phyloP scores from a whole-genome alignment of 2,797 vertebrate genomes.

The Falco cherrug region DNA sequence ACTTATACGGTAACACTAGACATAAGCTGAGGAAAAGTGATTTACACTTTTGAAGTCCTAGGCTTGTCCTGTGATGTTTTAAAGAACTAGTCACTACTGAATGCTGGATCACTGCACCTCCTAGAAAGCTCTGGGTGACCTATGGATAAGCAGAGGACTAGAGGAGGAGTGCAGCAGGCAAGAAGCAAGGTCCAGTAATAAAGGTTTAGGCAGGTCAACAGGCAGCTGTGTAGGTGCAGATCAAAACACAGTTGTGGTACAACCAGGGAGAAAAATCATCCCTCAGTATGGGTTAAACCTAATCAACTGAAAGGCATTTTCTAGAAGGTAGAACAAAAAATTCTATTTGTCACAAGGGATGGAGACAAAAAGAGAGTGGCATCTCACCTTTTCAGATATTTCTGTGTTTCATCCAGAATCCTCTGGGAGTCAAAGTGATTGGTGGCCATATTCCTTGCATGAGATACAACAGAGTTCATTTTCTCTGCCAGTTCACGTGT shows the following conservation, averaged over 20 bases:
- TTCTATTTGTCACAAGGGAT: neutral
- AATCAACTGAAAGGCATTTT: neutral
- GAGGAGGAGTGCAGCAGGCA: neutral
- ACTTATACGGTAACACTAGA: neutral
- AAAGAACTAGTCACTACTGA: neutral
- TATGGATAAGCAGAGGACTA: neutral
- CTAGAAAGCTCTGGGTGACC: neutral
- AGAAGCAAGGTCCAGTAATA: neutral
- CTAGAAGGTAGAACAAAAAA: neutral
- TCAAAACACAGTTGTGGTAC: neutral
- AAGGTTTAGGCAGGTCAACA: neutral
- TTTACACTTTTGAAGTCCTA: neutral
- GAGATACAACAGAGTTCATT: conserved; percentile 84
- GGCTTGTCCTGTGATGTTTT: neutral
- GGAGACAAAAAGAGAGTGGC: neutral
- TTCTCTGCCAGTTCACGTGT: conserved; percentile 84
- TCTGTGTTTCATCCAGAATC: conserved; percentile 84
- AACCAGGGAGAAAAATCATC: neutral
- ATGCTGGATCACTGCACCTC: neutral
- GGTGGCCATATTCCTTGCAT: conserved; percentile 80
- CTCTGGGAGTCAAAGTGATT: conserved; percentile 85
- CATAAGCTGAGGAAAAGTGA: neutral
- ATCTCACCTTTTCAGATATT: conserved; percentile 82
- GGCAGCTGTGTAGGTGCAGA: neutral
- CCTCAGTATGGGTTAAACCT: neutral